Evolutionary conservation across 1,140 invertebrate species (phyloP).

Genomic region (Heliconius hermathena): DNA sequence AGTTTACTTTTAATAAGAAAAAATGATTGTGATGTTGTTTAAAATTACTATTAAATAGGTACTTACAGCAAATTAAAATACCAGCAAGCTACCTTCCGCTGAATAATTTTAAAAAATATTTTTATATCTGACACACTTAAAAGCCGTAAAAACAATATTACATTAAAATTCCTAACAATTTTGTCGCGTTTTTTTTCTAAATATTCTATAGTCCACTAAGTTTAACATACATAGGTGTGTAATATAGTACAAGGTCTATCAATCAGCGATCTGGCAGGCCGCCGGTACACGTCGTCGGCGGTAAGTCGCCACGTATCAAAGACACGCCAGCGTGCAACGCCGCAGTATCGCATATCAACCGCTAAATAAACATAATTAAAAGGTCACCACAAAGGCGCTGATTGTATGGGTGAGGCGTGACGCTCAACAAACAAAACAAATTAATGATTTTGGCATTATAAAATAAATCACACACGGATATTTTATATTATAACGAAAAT

Average conservation of each 20-base stretch:
- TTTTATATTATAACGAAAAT: neutral
- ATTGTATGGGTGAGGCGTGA: conserved; percentile 4
- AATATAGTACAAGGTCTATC: conserved; percentile 30
- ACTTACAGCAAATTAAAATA: neutral
- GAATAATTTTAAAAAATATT: neutral
- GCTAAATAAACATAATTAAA: conserved; percentile 11
- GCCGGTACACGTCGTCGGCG: conserved; percentile 17
- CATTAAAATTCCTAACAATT: neutral
- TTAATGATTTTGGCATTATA: conserved; percentile 14
- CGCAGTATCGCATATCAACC: neutral
- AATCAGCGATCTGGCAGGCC: conserved; percentile 24
- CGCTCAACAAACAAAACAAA: neutral
- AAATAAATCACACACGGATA: neutral
- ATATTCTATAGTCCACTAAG: neutral
- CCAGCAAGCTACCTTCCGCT: neutral
- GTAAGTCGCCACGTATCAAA: conserved; percentile 12
- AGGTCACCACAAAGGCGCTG: conserved; percentile 7
- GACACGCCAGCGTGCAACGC: conserved; percentile 7
- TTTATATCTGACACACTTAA: neutral
- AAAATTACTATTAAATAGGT: no score
- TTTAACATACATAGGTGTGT: neutral
- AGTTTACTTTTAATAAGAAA: neutral
- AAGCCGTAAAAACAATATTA: neutral
- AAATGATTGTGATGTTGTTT: neutral
- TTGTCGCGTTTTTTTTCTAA: neutral